Conservation (phyloP, 2,113 vertebrate genomes). For the Solea senegalensis region DNA sequence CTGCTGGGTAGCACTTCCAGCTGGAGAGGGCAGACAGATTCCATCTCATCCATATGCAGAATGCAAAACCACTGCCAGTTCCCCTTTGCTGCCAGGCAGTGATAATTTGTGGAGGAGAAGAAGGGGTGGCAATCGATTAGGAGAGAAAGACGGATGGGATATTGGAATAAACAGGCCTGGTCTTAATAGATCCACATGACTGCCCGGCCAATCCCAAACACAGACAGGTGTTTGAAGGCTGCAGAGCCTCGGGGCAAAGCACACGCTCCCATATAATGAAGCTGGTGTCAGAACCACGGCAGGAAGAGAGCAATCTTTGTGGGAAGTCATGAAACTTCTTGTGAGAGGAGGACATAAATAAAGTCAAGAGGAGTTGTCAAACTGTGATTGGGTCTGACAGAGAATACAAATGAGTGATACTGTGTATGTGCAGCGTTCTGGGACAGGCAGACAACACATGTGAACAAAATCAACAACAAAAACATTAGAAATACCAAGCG, state of each 20-base stretch:
- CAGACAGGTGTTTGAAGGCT: slow-evolving; percentile 22
- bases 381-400: not conserved
- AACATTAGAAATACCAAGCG: no score
- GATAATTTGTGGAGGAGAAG: slow-evolving; percentile 58
- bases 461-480: no score
- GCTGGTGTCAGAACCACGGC: no score
- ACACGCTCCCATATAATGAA: no score
- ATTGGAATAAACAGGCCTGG: slow-evolving; percentile 24
- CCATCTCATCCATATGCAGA: slow-evolving; percentile 68
- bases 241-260: not conserved
- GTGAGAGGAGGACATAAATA: slow-evolving; percentile 11
- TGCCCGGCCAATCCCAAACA: slow-evolving; percentile 33
- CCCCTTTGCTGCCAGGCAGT: slow-evolving; percentile 48
- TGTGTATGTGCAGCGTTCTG: no score
- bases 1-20: slow-evolving; percentile 46
- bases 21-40: slow-evolving; percentile 65
- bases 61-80: slow-evolving; percentile 46
- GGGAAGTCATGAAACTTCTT: not conserved
- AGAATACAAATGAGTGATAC: not conserved
- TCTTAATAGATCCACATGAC: slow-evolving; percentile 51
- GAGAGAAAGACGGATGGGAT: slow-evolving; percentile 56
- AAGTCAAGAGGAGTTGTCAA: slow-evolving; percentile 13
- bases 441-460: not conserved
- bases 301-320: no score
- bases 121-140: slow-evolving; percentile 62